Evolutionary conservation across 2,113 vertebrate species (phyloP).

Genomic region (Casuarius casuarius): DNA sequence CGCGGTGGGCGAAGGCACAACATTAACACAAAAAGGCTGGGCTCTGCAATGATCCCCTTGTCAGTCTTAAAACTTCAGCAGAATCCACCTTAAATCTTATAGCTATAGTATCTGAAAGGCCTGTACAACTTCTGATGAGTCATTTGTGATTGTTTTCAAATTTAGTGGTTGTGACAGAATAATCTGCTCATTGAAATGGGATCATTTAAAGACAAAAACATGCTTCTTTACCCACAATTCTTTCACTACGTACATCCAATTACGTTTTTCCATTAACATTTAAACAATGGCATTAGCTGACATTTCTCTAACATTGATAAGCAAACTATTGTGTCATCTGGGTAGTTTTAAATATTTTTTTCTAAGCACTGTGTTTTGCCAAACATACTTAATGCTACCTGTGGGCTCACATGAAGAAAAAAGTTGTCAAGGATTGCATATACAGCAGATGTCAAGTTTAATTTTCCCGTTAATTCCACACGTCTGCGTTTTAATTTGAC

Average conservation of each 20-base stretch:
- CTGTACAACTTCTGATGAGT: accelerated
- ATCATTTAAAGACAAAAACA: not conserved
- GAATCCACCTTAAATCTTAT: not conserved
- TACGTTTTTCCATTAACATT: not conserved
- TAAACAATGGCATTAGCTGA: not conserved
- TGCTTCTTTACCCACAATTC: not conserved
- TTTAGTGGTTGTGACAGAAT: not conserved
- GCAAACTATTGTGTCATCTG: not conserved
- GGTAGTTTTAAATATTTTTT: not conserved
- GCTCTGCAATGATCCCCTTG: not conserved
- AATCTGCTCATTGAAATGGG: not conserved
- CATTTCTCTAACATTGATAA: not conserved
- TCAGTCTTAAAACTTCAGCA: not conserved
- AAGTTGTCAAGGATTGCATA: not conserved
- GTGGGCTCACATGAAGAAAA: not conserved
- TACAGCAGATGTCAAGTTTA: constrained; percentile 31
- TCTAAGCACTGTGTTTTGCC: not conserved
- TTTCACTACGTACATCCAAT: not conserved
- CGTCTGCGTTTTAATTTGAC: constrained; percentile 47
- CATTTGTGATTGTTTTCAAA: not conserved
- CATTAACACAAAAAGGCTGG: not conserved
- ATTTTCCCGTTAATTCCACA: constrained; percentile 43
- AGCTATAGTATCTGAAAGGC: not conserved
- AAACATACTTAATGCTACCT: not conserved
- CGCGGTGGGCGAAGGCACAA: not conserved